Evolutionary conservation across 2,113 vertebrate species (phyloP).

Genomic region (Penelope pileata): DNA sequence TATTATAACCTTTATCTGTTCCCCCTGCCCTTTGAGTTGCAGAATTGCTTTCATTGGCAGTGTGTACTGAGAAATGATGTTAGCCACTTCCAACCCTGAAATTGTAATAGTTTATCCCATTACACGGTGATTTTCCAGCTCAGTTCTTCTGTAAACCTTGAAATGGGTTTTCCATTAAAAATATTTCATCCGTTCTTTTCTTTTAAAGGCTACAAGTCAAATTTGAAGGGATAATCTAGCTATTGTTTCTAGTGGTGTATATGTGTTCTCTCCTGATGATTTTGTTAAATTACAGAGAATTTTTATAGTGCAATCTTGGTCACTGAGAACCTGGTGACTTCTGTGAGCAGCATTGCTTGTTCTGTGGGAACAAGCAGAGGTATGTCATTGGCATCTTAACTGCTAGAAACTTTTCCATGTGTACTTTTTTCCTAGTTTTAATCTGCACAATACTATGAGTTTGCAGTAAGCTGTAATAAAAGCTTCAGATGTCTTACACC

Average conservation of each 20-base stretch:
- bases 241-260: background rate
- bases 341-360: background rate
- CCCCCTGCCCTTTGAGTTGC: constrained; percentile 18
- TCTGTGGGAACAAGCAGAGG: background rate
- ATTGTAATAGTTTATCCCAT: constrained; percentile 50
- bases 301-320: background rate
- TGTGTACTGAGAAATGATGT: background rate
- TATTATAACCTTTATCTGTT: background rate
- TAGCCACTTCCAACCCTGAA: constrained; percentile 29
- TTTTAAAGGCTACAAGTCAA: background rate
- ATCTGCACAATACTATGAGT: background rate
- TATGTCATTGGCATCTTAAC: background rate
- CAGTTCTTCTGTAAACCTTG: constrained; percentile 29
- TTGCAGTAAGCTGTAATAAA: background rate
- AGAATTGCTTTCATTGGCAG: constrained; percentile 23
- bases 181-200: background rate
- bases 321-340: background rate
- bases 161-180: constrained; percentile 45
- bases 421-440: background rate
- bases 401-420: background rate
- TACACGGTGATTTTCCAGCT: constrained; percentile 19
- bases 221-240: background rate
- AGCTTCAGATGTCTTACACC: background rate
- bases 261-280: background rate
- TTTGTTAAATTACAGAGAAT: background rate